Conservation (phyloP, 1,140 invertebrate genomes). For the Neotoxoptera formosana region DNA sequence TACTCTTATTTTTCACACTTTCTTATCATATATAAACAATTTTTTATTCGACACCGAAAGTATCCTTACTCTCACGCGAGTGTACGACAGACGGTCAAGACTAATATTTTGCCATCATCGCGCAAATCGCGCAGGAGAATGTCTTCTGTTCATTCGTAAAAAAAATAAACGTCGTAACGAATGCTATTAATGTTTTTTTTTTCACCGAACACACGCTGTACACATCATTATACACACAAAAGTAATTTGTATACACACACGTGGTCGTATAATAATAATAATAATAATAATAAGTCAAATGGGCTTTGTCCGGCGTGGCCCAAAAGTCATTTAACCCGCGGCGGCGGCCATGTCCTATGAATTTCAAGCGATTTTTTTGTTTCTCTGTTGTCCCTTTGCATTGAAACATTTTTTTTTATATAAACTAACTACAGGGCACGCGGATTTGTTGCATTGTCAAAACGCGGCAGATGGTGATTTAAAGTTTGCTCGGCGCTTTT, state of each 20-base stretch:
- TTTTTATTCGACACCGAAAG: background rate
- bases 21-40: background rate
- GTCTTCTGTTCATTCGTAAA: background rate
- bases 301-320: background rate
- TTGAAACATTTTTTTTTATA: background rate
- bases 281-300: constrained; percentile 1
- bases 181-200: background rate
- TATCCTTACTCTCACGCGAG: no score
- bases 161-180: background rate
- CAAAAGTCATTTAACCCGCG: constrained; percentile 15
- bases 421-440: background rate
- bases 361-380: constrained; percentile 30
- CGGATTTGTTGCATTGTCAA: constrained; percentile 52
- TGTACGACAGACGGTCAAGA: background rate
- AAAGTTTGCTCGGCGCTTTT: constrained; percentile 48
- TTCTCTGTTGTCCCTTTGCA: no score
- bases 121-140: background rate
- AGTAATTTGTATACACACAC: background rate
- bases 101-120: background rate
- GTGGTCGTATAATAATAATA: background rate
- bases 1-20: background rate
- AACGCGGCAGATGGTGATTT: constrained; percentile 49
- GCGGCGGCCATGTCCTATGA: background rate
- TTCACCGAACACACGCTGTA: background rate
- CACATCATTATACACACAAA: constrained; percentile 5